Conservation (phyloP, 2,797 vertebrate genomes). For the Enteromius mattozi region DNA sequence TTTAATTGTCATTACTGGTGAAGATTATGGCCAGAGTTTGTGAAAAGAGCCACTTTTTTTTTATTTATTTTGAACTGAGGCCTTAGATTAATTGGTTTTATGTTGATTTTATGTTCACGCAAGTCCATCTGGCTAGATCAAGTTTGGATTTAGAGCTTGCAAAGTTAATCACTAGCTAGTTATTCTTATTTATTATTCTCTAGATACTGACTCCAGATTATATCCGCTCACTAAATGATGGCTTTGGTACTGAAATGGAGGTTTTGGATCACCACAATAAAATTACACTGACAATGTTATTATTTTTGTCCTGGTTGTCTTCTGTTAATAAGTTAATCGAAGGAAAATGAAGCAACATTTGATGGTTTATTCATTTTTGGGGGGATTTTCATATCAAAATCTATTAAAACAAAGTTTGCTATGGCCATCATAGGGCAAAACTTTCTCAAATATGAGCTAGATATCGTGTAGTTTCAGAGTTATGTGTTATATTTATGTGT, state of each 20-base stretch:
- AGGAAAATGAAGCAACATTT: neutral
- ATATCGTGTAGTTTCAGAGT: neutral
- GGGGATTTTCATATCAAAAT: neutral
- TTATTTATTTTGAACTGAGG: conserved; percentile 27
- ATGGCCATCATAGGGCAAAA: neutral
- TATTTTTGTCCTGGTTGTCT: neutral
- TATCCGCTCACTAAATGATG: neutral
- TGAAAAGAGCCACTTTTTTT: neutral
- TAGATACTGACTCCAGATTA: neutral
- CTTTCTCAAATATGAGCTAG: neutral
- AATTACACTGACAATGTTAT: neutral
- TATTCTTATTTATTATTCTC: neutral
- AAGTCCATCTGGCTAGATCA: neutral
- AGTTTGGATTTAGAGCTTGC: neutral
- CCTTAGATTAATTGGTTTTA: conserved; percentile 51
- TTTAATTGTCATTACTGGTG: neutral
- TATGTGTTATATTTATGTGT: no score
- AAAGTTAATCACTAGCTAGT: neutral
- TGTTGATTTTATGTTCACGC: conserved; percentile 13
- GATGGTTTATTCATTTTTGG: neutral
- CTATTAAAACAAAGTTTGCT: neutral
- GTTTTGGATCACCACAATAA: conserved; percentile 43
- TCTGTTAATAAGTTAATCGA: neutral
- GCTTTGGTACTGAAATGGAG: neutral
- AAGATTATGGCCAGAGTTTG: neutral